Base-by-base conservation (phyloP, 2,113 vertebrate species). In the Paracanthobrama guichenoti region DNA sequence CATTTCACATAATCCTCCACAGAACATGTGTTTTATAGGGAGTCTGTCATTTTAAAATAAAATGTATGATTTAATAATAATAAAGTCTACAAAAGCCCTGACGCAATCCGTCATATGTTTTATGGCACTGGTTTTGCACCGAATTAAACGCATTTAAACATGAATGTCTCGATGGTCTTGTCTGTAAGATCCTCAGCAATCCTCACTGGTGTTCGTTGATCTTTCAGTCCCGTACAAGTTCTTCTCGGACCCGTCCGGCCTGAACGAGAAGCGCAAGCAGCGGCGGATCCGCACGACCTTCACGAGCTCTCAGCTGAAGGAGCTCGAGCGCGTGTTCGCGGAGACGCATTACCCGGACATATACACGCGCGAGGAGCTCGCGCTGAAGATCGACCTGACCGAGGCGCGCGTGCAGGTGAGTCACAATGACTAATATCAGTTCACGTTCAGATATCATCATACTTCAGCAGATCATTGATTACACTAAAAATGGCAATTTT, bases 231-330 rank as follows among this genome's bases (percentile, higher is more conserved):
- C 96, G 1, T 97, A 97, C 92, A 97, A 97, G 89, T 97, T 97
- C 87, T 97, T 97, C 92, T 96, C 96, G 2, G 97, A 98, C 85
- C 96, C 97, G 0, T 97, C 96, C 1, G 96, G 96, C 74, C 94
- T 99, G 89, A 97, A 97, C 18, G 97, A 99, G 93, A 99, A 99
- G 92, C 88, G 97, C 84, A 99, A 99, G 91, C 97, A 98, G 94
- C 90, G 97, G 60, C 94, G 97, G 85, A 99, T 98, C 92, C 92
- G 97, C 42, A 98, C 97, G 11, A 98, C 97, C 0, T 99, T 99
- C 95, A 99, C 97, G 60, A 98, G 97, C 85, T 96, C 97, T 0
- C 97, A 99, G 93, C 94, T 99, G 74, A 98, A 98, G 90, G 97
- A 99, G 92, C 92, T 99, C 85, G 97, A 99, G 93, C 90, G 97